Conservation (phyloP, 2,888 invertebrate species). For the Elaeidobius kamerunicus region DNA sequence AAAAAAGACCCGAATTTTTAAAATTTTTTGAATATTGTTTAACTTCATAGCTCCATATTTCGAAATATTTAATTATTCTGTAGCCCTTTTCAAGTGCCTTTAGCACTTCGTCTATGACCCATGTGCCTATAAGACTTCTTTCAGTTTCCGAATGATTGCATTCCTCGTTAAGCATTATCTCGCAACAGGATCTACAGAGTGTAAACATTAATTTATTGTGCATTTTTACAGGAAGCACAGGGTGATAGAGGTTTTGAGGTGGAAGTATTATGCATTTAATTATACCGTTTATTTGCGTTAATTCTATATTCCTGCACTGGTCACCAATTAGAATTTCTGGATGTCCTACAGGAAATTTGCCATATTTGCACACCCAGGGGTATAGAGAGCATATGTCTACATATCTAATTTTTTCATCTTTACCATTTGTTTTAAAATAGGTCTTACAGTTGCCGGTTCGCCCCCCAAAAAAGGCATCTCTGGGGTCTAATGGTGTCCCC, state of each 20-base stretch:
- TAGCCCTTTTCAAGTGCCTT: slow-evolving; percentile 42
- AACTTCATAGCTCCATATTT: slow-evolving; percentile 19
- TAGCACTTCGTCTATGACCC: slow-evolving; percentile 39
- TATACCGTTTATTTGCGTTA: slow-evolving; percentile 14
- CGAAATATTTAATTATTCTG: slow-evolving; percentile 33
- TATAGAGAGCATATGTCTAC: slow-evolving; percentile 34
- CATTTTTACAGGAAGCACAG: slow-evolving; percentile 12
- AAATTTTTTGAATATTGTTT: slow-evolving; percentile 34
- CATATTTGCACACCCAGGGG: slow-evolving; percentile 37
- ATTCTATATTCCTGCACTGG: slow-evolving; percentile 18
- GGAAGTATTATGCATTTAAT: slow-evolving; percentile 33
- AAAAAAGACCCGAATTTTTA: slow-evolving; percentile 30
- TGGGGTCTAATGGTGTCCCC: not conserved
- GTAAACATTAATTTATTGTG: slow-evolving; percentile 40
- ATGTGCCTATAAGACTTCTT: slow-evolving; percentile 15
- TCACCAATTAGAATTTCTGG: slow-evolving; percentile 35
- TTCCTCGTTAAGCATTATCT: slow-evolving; percentile 31
- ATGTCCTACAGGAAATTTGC: slow-evolving; percentile 36
- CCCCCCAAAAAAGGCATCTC: not conserved
- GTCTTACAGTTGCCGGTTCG: not conserved
- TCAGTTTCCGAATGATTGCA: slow-evolving; percentile 38
- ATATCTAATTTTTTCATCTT: slow-evolving; percentile 23
- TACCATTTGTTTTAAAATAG: not conserved
- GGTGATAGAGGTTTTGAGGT: slow-evolving; percentile 7
- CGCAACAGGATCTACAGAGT: slow-evolving; percentile 42